A percentile compares a stretch with the other conserved stretches of the same genome.
phyloP scores from a whole-genome alignment of 2,113 vertebrate genomes.

The Neoarius graeffei region DNA sequence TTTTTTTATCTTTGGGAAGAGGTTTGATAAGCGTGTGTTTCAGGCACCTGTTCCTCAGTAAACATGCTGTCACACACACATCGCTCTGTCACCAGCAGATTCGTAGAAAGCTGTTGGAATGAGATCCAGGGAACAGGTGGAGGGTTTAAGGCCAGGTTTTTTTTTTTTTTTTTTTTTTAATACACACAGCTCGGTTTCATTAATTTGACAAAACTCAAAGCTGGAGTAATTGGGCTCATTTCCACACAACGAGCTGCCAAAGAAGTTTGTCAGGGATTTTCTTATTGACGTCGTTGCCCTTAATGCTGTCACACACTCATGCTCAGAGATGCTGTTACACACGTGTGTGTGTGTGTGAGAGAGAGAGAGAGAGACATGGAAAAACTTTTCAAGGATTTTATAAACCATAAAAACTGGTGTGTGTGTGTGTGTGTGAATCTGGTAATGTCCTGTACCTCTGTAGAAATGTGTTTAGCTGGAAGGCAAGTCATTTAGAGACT shows the following conservation, averaged over 20 bases:
- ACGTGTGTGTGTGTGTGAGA: background rate
- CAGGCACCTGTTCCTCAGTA: conserved; percentile 19
- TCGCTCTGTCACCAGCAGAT: conserved; percentile 11
- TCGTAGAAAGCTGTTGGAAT: conserved; percentile 29
- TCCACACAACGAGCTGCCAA: conserved; percentile 27
- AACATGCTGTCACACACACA: conserved; percentile 20
- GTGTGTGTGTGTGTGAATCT: background rate
- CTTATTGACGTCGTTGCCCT: conserved; percentile 23
- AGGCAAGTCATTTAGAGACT: background rate
- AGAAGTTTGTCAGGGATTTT: conserved; percentile 26
- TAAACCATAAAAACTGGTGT: background rate
- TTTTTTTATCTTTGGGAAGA: background rate
- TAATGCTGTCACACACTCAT: background rate
- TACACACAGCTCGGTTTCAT: conserved; percentile 26
- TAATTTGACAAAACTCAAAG: conserved; percentile 37
- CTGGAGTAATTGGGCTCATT: conserved; percentile 35
- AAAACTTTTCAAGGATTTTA: background rate
- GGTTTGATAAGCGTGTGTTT: conserved; percentile 10
- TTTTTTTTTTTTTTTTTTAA: background rate
- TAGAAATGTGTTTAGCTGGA: background rate
- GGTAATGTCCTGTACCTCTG: background rate
- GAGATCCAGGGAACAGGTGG: conserved; percentile 38
- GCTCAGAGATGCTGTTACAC: background rate
- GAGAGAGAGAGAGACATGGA: too few relatives aligned
- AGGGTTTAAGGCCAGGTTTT: conserved; percentile 28